These are phyloP conservation scores for Pseudomyrmex pallidus DNA, from an alignment of 1,140 invertebrate species.

Conservation along the genomic window DNA sequence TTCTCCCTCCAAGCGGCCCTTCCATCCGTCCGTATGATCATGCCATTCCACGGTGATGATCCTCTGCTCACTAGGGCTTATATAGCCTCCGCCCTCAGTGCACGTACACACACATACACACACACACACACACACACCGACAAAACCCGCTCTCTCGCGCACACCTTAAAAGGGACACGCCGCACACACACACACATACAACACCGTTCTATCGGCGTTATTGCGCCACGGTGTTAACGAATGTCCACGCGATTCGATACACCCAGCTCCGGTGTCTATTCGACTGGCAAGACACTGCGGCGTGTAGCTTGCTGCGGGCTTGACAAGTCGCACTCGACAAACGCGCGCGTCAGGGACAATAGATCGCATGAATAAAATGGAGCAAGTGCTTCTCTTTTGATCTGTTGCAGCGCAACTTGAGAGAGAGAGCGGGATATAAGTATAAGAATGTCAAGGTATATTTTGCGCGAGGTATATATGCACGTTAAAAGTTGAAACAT, in stretches of 20 bases:
- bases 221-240: constrained; percentile 49
- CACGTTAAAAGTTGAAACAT: neutral
- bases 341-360: constrained; percentile 18
- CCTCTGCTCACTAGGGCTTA: constrained; percentile 76
- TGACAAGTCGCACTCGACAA: constrained; percentile 41
- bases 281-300: constrained; percentile 47
- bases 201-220: constrained; percentile 29
- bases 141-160: constrained; percentile 22
- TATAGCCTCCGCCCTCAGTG: constrained; percentile 57
- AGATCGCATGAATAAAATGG: constrained; percentile 40
- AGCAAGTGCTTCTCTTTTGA: constrained; percentile 17
- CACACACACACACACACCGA: constrained; percentile 2
- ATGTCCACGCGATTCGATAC: constrained; percentile 61
- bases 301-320: constrained; percentile 6
- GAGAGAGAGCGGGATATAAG: neutral
- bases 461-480: no score
- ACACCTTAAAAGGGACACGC: constrained; percentile 42
- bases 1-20: constrained; percentile 56
- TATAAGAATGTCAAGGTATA: neutral
- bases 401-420: neutral
- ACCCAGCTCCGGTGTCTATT: constrained; percentile 43
- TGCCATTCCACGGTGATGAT: constrained; percentile 79
- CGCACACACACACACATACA: neutral
- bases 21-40: constrained; percentile 74
- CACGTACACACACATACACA: constrained; percentile 14